phyloP scores from a whole-genome alignment of 1,140 invertebrate species.

The Phenacoccus solenopsis region DNA sequence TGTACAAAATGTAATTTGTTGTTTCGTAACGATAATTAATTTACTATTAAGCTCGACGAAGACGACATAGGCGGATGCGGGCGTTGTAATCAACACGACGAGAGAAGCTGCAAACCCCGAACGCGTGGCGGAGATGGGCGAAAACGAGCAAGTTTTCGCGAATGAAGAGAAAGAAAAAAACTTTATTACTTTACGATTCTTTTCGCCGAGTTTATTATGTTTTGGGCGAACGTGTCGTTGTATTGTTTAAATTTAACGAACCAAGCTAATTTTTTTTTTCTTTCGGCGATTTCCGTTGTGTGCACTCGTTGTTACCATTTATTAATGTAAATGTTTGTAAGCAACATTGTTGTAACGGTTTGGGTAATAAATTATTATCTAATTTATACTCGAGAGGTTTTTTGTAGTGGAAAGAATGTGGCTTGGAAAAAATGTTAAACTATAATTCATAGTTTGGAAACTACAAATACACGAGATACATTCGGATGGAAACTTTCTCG shows the following conservation, averaged over 20 bases:
- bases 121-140: neutral
- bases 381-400: too few species aligned
- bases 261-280: slow-evolving; percentile 1
- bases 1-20: neutral
- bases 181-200: slow-evolving; percentile 3
- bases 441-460: too few species aligned
- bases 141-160: neutral
- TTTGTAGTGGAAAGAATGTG: too few species aligned
- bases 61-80: neutral
- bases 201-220: neutral
- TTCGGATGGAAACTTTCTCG: too few species aligned
- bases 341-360: neutral
- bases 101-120: too few species aligned
- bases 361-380: neutral
- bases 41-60: neutral
- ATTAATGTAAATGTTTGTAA: neutral
- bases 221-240: neutral
- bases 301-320: neutral
- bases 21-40: neutral
- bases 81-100: neutral
- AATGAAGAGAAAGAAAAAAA: neutral
- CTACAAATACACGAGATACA: too few species aligned
- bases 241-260: neutral
- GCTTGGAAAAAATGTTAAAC: too few species aligned
- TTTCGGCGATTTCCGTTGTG: neutral